Evolutionary conservation across 1,140 invertebrate species (phyloP).

Genomic region (Portunus trituberculatus): DNA sequence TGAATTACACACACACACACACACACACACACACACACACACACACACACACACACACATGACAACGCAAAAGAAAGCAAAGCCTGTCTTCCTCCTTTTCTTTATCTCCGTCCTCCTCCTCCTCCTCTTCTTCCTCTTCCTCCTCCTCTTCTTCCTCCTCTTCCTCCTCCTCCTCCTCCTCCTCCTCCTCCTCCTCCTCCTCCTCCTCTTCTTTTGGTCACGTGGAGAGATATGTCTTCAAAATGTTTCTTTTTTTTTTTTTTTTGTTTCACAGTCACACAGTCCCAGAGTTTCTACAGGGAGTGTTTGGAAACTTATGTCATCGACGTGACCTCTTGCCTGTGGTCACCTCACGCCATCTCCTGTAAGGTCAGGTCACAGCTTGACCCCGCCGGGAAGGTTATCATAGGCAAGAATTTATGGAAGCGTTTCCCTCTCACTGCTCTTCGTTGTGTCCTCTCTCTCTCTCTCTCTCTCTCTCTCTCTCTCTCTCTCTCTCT

Average conservation of each 20-base stretch:
- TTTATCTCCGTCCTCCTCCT: neutral
- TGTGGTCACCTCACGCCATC: neutral
- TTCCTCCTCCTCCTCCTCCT: neutral
- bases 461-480: neutral
- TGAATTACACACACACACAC: too few relatives aligned
- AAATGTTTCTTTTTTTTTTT: too few relatives aligned
- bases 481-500: slow-evolving; percentile 8
- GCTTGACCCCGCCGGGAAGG: neutral
- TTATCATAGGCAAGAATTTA: neutral
- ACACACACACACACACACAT: too few relatives aligned
- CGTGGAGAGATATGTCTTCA: too few relatives aligned
- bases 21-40: too few relatives aligned
- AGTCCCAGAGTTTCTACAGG: too few relatives aligned
- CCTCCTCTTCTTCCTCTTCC: neutral
- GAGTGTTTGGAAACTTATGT: neutral
- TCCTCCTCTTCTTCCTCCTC: neutral
- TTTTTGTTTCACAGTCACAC: too few relatives aligned
- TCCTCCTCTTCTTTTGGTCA: neutral
- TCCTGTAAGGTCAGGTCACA: neutral
- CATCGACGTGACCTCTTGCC: neutral
- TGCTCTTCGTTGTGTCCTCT: neutral
- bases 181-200: neutral
- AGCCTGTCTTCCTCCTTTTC: neutral
- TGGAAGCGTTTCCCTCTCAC: neutral
- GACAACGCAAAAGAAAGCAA: too few relatives aligned